Evolutionary conservation across 2,797 vertebrate genomes (phyloP).

Genomic region (Pseudomugil gertrudae): DNA sequence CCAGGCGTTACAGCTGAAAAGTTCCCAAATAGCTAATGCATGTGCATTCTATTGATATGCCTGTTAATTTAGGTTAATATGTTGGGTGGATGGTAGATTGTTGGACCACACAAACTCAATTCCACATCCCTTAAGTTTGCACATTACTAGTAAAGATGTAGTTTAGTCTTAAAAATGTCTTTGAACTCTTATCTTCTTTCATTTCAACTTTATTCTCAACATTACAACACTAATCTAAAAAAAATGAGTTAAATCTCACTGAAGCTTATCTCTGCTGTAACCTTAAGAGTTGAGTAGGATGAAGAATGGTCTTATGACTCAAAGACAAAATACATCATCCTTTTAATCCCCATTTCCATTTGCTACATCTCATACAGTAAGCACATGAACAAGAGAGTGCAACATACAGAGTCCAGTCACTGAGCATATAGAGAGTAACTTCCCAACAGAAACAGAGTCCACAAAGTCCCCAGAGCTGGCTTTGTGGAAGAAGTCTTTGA

Average conservation of each 20-base stretch:
- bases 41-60: neutral
- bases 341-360: slow-evolving; percentile 74
- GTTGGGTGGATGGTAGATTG: neutral
- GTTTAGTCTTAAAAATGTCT: neutral
- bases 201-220: neutral
- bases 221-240: neutral
- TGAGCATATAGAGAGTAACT: slow-evolving; percentile 69
- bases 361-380: slow-evolving; percentile 78
- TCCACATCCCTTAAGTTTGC: neutral
- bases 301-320: slow-evolving; percentile 49
- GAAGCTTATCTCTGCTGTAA: neutral
- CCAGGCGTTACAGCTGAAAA: too few species aligned
- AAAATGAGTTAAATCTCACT: neutral
- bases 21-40: too few species aligned
- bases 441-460: slow-evolving; percentile 64
- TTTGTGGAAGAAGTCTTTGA: slow-evolving; percentile 69
- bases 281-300: slow-evolving; percentile 16
- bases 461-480: slow-evolving; percentile 58
- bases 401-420: slow-evolving; percentile 74
- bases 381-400: slow-evolving; percentile 71
- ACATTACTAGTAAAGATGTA: neutral
- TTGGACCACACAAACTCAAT: neutral
- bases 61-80: neutral
- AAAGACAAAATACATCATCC: slow-evolving; percentile 74
- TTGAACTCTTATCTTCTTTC: neutral